A percentile compares a stretch with the other conserved stretches of the same genome.
phyloP scores from a whole-genome alignment of 37 sponge, comb jelly and placozoan genomes.

The Theonella swinhoei region DNA sequence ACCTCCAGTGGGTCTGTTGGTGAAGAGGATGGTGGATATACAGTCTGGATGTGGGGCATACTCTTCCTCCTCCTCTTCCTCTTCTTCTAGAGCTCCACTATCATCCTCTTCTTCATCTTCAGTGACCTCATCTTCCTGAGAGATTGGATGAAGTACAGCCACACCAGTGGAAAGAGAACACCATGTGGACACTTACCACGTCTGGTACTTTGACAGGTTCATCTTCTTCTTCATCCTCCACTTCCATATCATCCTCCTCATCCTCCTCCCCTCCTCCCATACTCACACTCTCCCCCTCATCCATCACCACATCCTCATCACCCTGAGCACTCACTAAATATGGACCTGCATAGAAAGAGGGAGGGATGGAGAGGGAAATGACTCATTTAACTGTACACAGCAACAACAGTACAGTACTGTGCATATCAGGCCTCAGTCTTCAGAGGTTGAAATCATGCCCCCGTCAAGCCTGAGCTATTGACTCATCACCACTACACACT shows the following conservation, averaged over 20 bases:
- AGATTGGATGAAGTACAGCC: too few relatives aligned
- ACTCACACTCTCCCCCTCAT: conserved; percentile 31
- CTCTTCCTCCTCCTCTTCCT: conserved; percentile 81
- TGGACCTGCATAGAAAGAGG: not conserved
- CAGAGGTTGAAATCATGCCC: conserved; percentile 18
- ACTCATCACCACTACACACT: not conserved
- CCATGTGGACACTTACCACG: not conserved
- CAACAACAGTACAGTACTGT: not conserved
- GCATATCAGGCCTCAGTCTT: conserved; percentile 11
- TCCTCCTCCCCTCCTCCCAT: conserved; percentile 7
- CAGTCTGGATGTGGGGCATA: conserved; percentile 76
- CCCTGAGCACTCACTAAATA: conserved; percentile 1
- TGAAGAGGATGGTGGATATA: conserved; percentile 66
- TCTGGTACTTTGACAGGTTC: conserved; percentile 37
- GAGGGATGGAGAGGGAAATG: too few relatives aligned
- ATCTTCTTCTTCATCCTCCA: conserved; percentile 26
- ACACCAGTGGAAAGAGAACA: too few relatives aligned
- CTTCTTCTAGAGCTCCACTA: conserved; percentile 63
- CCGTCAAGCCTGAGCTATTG: not conserved
- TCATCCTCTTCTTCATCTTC: conserved; percentile 35
- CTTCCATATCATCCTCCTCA: conserved; percentile 20
- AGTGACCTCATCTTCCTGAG: conserved; percentile 13
- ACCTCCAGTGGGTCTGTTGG: conserved; percentile 44
- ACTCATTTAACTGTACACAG: too few relatives aligned
- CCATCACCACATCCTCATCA: conserved; percentile 23